A percentile compares a stretch with the other conserved stretches of the same genome.
Conservation (phyloP, 2,113 vertebrate genomes). For the Corynorhinus townsendii region DNA sequence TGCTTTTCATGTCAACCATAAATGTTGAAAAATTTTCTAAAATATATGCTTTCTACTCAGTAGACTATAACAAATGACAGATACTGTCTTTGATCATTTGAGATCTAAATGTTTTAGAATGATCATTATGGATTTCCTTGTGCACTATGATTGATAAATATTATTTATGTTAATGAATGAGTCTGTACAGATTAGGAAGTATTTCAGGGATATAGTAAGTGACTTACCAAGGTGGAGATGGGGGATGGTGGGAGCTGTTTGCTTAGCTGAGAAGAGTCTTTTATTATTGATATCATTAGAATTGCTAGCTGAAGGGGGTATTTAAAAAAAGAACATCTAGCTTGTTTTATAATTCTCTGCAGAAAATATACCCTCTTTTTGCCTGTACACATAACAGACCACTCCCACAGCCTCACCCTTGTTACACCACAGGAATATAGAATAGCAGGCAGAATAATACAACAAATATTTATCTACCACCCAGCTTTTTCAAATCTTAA, state of each 20-base stretch:
- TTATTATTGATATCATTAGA: not conserved
- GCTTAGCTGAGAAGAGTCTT: not conserved
- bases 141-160: not conserved
- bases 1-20: not conserved
- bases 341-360: not conserved
- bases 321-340: not conserved
- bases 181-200: not conserved
- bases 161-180: not conserved
- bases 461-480: not conserved
- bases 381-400: not conserved
- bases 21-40: not conserved
- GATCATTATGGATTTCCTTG: not conserved
- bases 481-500: not conserved
- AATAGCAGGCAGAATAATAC: not conserved
- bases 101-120: not conserved
- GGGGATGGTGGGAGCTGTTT: not conserved
- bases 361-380: not conserved
- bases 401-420: not conserved
- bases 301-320: not conserved
- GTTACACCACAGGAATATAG: not conserved
- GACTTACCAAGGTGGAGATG: not conserved
- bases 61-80: not conserved
- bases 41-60: not conserved
- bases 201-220: not conserved
- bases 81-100: not conserved